phyloP scores from a whole-genome alignment of 2,797 vertebrate genomes.

The Trachops cirrhosus region DNA sequence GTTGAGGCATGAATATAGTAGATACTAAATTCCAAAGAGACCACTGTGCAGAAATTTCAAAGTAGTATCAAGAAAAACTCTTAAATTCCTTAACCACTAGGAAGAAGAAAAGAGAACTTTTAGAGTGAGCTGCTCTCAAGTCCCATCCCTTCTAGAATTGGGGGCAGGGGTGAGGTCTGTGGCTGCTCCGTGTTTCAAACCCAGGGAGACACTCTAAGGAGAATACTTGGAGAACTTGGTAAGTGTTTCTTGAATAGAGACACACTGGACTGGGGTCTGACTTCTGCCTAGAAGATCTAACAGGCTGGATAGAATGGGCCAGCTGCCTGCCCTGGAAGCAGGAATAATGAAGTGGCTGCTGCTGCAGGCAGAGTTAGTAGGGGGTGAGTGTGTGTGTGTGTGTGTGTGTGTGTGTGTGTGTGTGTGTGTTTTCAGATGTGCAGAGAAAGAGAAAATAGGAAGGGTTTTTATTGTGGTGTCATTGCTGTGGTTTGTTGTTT shows the following conservation, averaged over 20 bases:
- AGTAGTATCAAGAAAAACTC: background rate
- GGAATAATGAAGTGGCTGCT: background rate
- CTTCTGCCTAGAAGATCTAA: background rate
- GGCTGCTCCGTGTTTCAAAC: background rate
- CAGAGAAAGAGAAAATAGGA: background rate
- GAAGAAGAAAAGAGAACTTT: background rate
- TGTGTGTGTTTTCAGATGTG: background rate
- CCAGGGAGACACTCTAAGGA: background rate
- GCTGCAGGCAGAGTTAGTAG: background rate
- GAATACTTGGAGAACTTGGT: background rate
- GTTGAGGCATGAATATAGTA: background rate
- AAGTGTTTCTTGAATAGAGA: background rate
- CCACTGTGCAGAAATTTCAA: background rate
- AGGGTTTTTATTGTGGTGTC: background rate
- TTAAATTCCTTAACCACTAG: background rate
- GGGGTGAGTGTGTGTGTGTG: background rate
- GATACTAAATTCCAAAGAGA: background rate
- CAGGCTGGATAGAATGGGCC: background rate
- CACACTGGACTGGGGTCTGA: background rate
- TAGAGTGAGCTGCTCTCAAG: background rate
- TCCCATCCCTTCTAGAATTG: background rate
- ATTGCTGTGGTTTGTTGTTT: background rate
- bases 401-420: background rate
- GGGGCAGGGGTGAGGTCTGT: background rate
- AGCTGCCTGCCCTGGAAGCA: background rate